Evolutionary conservation across 2,888 invertebrate genomes (phyloP), one percentile per base, ranked within the genome.

Genomic region (Torymus aiolomorphi): DNA sequence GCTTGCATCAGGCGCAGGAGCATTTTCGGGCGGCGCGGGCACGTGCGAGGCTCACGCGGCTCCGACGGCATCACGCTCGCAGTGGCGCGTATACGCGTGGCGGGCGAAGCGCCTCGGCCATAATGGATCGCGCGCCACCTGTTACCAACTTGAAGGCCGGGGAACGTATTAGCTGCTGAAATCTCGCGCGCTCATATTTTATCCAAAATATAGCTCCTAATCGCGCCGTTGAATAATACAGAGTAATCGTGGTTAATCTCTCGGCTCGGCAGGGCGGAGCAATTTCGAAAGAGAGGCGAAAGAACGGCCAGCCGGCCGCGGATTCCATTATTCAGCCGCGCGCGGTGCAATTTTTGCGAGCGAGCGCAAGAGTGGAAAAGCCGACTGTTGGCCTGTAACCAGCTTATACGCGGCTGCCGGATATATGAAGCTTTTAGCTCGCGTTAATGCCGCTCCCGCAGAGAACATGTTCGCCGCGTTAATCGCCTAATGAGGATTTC

Each of bases 121-220:
- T 5, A 61, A 51, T 49, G 62, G 18, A 24, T 20, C 18, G 65
- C 86, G 88, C 89, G 86, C 88, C 89, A 89, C 89, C 89, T 89
- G 89, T 89, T 89, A 89, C 89, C 88, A 89, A 88, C 87, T 88
- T 87, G 56, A 85, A 78, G 84, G 86, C 87, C 84, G 85, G 13
- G 14, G 84, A 87, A 88, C 87, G 86, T 88, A 89, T 89, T 89
- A 88, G 87, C 86, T 86, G 24, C 24, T 24, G 2, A 24, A 24
- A 24, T 24, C 24, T 24, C 24, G 24, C 24, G 24, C 24, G 24
- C 24, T 24, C 24, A 24, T 24, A 24, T 24, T 24, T 24, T 24
- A 24, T 24, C 24, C 24, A 24, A 24, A 24, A 24, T 24, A 24
- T 24, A 24, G 24, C 3, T 24, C 24, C 24, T 24, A 24, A 24